Base-by-base conservation (phyloP, 2,797 vertebrate species). In the Denticeps clupeoides region DNA sequence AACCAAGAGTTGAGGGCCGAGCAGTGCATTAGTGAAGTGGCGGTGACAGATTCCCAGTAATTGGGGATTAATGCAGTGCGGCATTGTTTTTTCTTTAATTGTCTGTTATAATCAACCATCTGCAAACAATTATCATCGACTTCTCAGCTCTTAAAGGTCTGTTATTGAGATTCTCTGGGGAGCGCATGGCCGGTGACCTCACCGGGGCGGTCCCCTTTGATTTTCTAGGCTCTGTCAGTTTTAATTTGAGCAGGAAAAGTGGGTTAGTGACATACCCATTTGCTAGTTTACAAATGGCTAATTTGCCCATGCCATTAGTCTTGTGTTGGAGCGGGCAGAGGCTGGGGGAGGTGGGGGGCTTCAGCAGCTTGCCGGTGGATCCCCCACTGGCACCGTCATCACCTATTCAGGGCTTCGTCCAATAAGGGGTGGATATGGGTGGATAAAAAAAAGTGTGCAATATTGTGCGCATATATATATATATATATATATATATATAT, bases 241-340 rank as follows among this genome's bases (percentile, higher is more conserved):
- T 49, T 49, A 49, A 32, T 58, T 38, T 35, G 38, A 15, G 35
- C 24, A 33, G 21, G 26, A 45, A 45, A 43, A 47, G 13, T 29
- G 45, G 32, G 50, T 52, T 26, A 53, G 42, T 25, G 50, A 56
- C 56, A 49, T 40, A 41, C 45, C 41, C 49, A 45, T 53, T 58
- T 55, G 41, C 27, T 45, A 31, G 26, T 41, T 40, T 46, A 53
- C 49, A 50, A 45, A 52, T 41, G 56, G 45, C n/a, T n/a, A n/a
- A n/a, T n/a, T n/a, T n/a, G n/a, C n/a, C n/a, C n/a, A n/a, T n/a
- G n/a, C n/a, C n/a, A n/a, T n/a, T n/a, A n/a, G n/a, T n/a, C n/a
- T n/a, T n/a, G n/a, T n/a, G n/a, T n/a, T n/a, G n/a, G n/a, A n/a
- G n/a, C n/a, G n/a, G n/a, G n/a, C n/a, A n/a, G n/a, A n/a, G n/a